A percentile compares a stretch with the other conserved stretches of the same genome.
These are phyloP conservation scores for Nomada ferruginata DNA, from an alignment of 2,888 invertebrate genomes.

Conservation along the genomic window DNA sequence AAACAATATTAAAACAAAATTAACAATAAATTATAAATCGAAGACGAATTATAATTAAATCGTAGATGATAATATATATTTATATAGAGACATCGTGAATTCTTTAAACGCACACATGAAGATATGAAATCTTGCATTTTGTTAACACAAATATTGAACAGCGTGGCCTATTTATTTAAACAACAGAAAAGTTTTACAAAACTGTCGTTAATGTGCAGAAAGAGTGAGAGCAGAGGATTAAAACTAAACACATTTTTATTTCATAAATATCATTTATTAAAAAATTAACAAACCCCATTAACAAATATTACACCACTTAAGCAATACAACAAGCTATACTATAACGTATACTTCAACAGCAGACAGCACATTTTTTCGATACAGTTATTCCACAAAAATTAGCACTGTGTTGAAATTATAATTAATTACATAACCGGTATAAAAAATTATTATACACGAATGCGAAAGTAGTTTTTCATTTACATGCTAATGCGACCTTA, in stretches of 20 bases:
- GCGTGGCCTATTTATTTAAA: not conserved
- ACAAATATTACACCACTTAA: not conserved
- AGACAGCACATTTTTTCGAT: not conserved
- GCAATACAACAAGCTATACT: no score
- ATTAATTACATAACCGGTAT: not conserved
- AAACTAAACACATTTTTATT: conserved; percentile 8
- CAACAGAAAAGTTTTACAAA: not conserved
- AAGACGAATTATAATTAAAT: no score
- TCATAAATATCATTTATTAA: not conserved
- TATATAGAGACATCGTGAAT: not conserved
- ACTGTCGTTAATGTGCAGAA: no score
- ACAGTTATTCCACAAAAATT: not conserved
- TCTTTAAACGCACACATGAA: not conserved
- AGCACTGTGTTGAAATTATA: not conserved
- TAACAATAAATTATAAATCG: not conserved
- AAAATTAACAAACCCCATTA: not conserved
- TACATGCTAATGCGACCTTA: conserved; percentile 5
- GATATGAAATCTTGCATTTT: not conserved
- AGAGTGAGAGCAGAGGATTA: no score
- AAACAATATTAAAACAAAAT: not conserved
- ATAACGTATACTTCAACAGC: not conserved
- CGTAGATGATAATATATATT: not conserved
- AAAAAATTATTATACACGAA: not conserved
- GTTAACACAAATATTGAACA: not conserved
- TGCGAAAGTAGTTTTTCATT: not conserved